phyloP scores from a whole-genome alignment of 2,113 vertebrate species.

The Scalopus aquaticus region DNA sequence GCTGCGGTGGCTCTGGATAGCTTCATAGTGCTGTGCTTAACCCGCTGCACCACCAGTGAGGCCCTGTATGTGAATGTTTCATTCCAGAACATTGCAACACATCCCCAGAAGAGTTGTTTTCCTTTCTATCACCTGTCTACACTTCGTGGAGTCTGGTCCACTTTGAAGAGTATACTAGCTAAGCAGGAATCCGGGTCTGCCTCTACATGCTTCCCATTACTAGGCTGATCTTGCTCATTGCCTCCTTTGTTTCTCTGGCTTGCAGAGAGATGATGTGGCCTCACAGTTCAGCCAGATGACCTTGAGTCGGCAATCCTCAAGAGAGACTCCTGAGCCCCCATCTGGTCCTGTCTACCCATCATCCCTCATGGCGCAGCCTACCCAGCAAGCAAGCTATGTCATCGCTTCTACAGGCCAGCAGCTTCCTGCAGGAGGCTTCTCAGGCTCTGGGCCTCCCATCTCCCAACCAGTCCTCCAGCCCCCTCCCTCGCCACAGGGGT shows the following conservation, averaged over 20 bases:
- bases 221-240: neutral
- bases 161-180: neutral
- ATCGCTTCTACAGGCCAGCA: constrained; percentile 86
- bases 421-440: constrained; percentile 84
- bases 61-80: neutral
- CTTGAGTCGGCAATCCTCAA: constrained; percentile 91
- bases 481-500: constrained; percentile 83
- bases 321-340: constrained; percentile 88
- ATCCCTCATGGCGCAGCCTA: constrained; percentile 85
- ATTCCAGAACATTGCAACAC: neutral
- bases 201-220: neutral
- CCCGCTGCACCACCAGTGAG: too few relatives aligned
- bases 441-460: constrained; percentile 84
- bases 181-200: neutral
- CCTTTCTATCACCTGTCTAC: neutral
- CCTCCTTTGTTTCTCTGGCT: constrained; percentile 40
- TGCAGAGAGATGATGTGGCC: constrained; percentile 91
- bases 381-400: constrained; percentile 87
- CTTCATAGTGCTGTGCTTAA: too few relatives aligned
- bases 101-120: neutral
- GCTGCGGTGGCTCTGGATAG: too few relatives aligned
- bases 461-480: constrained; percentile 88
- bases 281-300: constrained; percentile 92
- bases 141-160: neutral
- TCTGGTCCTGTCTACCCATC: constrained; percentile 85